Base-by-base conservation (phyloP, 2,888 invertebrate genomes). In the Ryuthela nishihirai region DNA sequence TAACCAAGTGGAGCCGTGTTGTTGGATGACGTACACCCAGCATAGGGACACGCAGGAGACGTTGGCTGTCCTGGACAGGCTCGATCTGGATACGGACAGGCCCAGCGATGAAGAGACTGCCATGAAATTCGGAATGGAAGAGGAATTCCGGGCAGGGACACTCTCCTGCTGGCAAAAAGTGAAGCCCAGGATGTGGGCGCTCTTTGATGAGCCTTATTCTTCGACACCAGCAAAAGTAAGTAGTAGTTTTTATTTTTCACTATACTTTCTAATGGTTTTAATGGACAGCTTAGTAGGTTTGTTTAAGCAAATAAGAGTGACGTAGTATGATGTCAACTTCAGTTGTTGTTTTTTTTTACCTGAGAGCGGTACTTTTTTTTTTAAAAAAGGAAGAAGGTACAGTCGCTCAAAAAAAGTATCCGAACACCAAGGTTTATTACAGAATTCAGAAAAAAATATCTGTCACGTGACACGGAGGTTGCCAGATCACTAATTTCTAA, bases 41-140 rank as follows among this genome's bases (percentile, higher is more conserved):
- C 92, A 93, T 81, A 85, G 95, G 71, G 97, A 99, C 80, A 99
- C 99, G 59, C 97, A 99, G 79, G 98, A 98, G 79, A 99, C 98
- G 44, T 80, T 99, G 73, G 93, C 95, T 54, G 98, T 99, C 61
- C 81, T 99, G 72, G 99, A 99, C 79, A 84, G 94, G 64, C 80
- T 99, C 72, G 99, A 99, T 78, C 82, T 98, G 72, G 98, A 99
- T 77, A 95, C 95, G 62, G 97, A 93, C 76, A 94, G 93, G 76
- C 94, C 95, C 41, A 93, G 92, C 69, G 97, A 97, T 69, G 97
- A 98, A 77, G 98, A 98, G 75, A 84, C 97, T 72, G 97, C 97
- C 66, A 84, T 94, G 69, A 95, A 97, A 78, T 99, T 99, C 72
- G 98, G 94, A 64, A 89, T 91, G 79, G 91, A 94, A 76, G 91